Base-by-base conservation (phyloP, 1,140 invertebrate species). In the Drosophila saltans region DNA sequence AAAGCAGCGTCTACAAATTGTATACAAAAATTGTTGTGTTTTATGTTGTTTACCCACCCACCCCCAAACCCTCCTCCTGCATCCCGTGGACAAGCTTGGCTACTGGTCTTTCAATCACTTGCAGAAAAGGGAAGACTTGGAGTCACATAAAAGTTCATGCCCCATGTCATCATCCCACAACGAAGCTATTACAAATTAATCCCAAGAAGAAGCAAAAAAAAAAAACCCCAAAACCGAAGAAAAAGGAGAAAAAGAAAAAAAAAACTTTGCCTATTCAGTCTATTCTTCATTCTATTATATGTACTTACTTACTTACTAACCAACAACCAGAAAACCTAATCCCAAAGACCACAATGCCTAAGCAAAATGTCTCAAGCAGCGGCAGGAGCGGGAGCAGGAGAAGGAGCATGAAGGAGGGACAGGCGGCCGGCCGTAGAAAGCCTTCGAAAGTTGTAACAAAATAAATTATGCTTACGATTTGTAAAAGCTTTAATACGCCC, bases 391-490 rank as follows among this genome's bases (percentile, higher is more conserved):
- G 21, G 21, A 30, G 57, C 55, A 33, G 55, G 10, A 6, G 33
- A 3, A 43, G 41, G 5, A 30, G 55, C 5, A n/a, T 24, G 59
- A 40, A 63, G 66, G 5, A 43, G 28, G 26, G 39, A 16, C 21
- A 26, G 39, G 40, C 60, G 39, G 40, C 26, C 26, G 61, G 61
- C 43, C 16, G 45, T 52, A 26, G 45, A 24, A 52, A 30, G 28
- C 40, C 43, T 28, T 43, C 61, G 26, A 63, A 72, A 78, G 78
- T 81, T 86, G 82, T 88, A 71, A 79, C 72, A 88, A 86, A 88
- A 86, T 86, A 86, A 86, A 86, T 86, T 86, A 88, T 86, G 83
- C 84, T 88, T 80, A 72, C 83, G 80, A 88, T 86, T 86, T 88
- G 83, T 78, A 80, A 88, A 80, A 86, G 83, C 84, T 88, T 80